phyloP scores from a whole-genome alignment of 1,140 invertebrate genomes.

The Eciton burchellii region DNA sequence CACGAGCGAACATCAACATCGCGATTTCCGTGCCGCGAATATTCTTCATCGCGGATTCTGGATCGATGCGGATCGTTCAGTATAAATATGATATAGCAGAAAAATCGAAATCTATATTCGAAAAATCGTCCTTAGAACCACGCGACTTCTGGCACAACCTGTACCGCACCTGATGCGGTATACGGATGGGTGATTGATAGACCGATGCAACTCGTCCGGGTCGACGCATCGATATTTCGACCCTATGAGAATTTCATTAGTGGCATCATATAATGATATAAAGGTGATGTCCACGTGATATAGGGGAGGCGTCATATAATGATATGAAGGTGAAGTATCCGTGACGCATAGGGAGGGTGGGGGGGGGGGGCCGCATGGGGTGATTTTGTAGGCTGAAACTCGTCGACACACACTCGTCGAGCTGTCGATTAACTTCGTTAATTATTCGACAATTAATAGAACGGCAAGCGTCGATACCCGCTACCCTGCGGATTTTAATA shows the following conservation, averaged over 20 bases:
- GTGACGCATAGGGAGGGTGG: too few relatives aligned
- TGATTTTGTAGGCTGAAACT: slow-evolving; percentile 66
- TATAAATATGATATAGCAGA: background rate
- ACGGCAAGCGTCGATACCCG: slow-evolving; percentile 66
- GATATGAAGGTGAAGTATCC: slow-evolving; percentile 78
- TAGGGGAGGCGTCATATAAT: slow-evolving; percentile 75
- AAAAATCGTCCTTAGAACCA: background rate
- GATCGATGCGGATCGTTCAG: too few relatives aligned
- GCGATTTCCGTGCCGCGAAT: too few relatives aligned
- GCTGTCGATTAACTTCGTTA: slow-evolving; percentile 84
- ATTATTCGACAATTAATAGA: slow-evolving; percentile 80
- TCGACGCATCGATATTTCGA: slow-evolving; percentile 81
- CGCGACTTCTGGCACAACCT: slow-evolving; percentile 48
- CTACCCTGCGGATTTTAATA: slow-evolving; percentile 79
- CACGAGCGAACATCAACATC: too few relatives aligned
- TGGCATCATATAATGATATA: slow-evolving; percentile 81
- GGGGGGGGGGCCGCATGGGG: slow-evolving; percentile 30
- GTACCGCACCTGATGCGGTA: slow-evolving; percentile 38
- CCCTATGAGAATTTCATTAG: slow-evolving; percentile 83
- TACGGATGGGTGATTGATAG: slow-evolving; percentile 77
- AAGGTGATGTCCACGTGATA: slow-evolving; percentile 70
- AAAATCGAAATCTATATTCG: background rate
- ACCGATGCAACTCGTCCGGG: slow-evolving; percentile 67
- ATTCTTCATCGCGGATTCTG: too few relatives aligned
- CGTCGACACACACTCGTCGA: slow-evolving; percentile 81